Conservation (phyloP, 2,888 invertebrate species). For the Drosophila stalkeri region DNA sequence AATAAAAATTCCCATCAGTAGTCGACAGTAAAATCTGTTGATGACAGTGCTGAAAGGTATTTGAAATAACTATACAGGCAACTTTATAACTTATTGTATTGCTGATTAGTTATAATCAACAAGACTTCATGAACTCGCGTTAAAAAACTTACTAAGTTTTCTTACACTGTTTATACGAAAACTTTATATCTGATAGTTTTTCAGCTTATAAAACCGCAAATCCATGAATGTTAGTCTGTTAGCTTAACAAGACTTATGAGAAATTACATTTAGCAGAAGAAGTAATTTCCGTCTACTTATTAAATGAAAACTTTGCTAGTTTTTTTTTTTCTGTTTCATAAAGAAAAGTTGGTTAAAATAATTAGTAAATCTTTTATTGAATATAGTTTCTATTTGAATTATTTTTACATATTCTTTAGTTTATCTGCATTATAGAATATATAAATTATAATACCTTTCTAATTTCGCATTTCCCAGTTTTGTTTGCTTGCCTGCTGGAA, state of each 20-base stretch:
- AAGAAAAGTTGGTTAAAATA: neutral
- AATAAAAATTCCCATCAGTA: neutral
- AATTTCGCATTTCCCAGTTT: neutral
- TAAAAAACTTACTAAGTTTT: neutral
- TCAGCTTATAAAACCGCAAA: neutral
- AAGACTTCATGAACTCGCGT: neutral
- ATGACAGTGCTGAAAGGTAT: neutral
- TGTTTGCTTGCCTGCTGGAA: neutral
- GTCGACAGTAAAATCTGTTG: constrained; percentile 1
- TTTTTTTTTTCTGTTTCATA: no score
- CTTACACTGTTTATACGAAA: neutral
- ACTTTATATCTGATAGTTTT: neutral
- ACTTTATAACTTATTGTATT: neutral
- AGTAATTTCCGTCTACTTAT: neutral
- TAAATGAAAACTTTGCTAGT: neutral
- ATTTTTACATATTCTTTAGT: no score
- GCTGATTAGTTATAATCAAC: constrained; percentile 2
- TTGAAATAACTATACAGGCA: neutral
- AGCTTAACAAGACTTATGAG: neutral
- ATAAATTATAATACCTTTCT: neutral
- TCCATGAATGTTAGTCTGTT: neutral
- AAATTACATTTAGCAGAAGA: neutral
- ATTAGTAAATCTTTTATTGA: neutral
- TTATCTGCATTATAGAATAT: neutral
- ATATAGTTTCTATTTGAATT: neutral